Evolutionary conservation across 2,113 vertebrate species (phyloP), one percentile per base, ranked within the genome.

Genomic region (Orcinus orca): DNA sequence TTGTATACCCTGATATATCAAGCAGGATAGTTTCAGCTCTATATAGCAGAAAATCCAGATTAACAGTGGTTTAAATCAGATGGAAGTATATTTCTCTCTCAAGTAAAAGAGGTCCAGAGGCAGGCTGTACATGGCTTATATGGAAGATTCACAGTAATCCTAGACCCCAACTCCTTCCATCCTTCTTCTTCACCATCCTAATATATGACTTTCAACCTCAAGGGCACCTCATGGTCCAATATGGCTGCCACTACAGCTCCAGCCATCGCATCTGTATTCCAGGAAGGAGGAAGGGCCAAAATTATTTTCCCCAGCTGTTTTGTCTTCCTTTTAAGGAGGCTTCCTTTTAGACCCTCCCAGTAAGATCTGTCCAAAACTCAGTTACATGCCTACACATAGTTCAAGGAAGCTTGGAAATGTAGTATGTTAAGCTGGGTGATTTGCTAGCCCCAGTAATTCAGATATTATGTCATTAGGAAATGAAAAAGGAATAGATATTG

Each of bases 1-100:
- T 68, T 47, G 33, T 63, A 94, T 21, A 58, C 12, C 77, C 20
- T 47, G 4, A 36, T 88, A 41, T 58, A 55, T 86, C 53, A 94
- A 44, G 20, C 55, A 71, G 53, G 18, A 7, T 84, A 81, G 18
- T 6, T 82, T 89, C 58, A 58, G 2, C 29, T 74, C 25, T 68
- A 25, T 84, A 12, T 67, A 93, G 62, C 23, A 80, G 58, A 92
- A 90, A 95, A 87, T 73, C 17, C 62, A 93, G 36, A 96, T 91
- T 87, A 91, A 83, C 6, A 26, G n/a, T 88, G 31, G 33, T 38
- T 93, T 90, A 76, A 73, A 31, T 83, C 38, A 70, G 44, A 53
- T 18, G 8, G 33, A 96, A 74, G 55, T 77, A 60, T 55, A 67
- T 83, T 92, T 93, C 36, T 87, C 21, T 87, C 70, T 88, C 2